Conservation (phyloP, 2,888 invertebrate species). For the Scaptomyza cyrtandrae region DNA sequence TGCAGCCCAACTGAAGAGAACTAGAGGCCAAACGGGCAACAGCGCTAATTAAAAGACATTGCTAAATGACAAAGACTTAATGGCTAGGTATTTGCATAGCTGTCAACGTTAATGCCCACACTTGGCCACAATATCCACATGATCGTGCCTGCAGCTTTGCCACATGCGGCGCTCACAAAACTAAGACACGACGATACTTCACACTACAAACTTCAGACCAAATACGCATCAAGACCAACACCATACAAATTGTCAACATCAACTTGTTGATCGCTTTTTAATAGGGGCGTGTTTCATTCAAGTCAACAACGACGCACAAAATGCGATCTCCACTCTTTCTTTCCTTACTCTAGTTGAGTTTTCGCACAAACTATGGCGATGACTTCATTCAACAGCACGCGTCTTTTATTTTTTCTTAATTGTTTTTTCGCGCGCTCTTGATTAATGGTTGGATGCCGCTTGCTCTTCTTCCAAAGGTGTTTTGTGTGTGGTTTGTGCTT, state of each 20-base stretch:
- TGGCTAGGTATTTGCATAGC: slow-evolving; percentile 76
- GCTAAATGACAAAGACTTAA: slow-evolving; percentile 79
- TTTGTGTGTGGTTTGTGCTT: slow-evolving; percentile 11
- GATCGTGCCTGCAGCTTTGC: slow-evolving; percentile 33
- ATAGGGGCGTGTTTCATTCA: slow-evolving; percentile 77
- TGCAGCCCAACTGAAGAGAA: neutral
- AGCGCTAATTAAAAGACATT: slow-evolving; percentile 75
- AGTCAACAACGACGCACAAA: slow-evolving; percentile 51
- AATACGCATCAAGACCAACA: slow-evolving; percentile 69
- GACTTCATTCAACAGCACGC: slow-evolving; percentile 61
- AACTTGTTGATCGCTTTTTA: slow-evolving; percentile 61
- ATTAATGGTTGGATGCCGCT: slow-evolving; percentile 63
- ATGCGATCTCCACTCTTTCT: slow-evolving; percentile 43
- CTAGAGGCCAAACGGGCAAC: slow-evolving; percentile 40
- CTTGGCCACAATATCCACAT: slow-evolving; percentile 40
- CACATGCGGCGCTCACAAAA: slow-evolving; percentile 43
- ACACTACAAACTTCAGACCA: slow-evolving; percentile 35
- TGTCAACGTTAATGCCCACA: slow-evolving; percentile 78
- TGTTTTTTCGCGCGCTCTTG: slow-evolving; percentile 60
- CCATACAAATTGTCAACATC: slow-evolving; percentile 75
- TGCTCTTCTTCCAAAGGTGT: slow-evolving; percentile 17
- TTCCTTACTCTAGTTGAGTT: neutral
- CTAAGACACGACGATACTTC: neutral
- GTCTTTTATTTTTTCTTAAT: slow-evolving; percentile 48
- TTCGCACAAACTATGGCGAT: slow-evolving; percentile 19